Evolutionary conservation across 2,113 vertebrate genomes (phyloP), one percentile per base, ranked within the genome.

Genomic region (Paralichthys olivaceus): DNA sequence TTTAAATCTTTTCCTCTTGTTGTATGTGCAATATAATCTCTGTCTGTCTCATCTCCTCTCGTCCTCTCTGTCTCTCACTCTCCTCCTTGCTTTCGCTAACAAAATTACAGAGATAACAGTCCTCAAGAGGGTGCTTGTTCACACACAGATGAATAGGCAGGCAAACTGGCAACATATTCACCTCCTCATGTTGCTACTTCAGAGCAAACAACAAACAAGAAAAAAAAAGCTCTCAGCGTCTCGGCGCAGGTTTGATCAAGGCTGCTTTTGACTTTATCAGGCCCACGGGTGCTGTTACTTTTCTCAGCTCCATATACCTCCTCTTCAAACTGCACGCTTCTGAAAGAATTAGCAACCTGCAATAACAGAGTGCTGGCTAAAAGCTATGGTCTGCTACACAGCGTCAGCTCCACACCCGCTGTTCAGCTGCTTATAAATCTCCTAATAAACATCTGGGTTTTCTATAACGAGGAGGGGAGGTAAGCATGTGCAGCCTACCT

Each of bases 381-480:
- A 22, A 53, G 49, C 49, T 15, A 53, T 2, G 49, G 49, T 53
- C 49, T 53, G 49, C 20, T 49, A 49, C 4, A 49, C 17, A 8
- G 32, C 32, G 2, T 34, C 32, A 8, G 32, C 32, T 17, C 43
- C 13, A 5, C 17, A 47, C 17, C 12, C 37, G 37, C 37, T 19
- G 45, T 4, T 49, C 45, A 1, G 45, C 45, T 17, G 43, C 43
- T 77, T 81, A 45, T 80, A 86, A 77, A 89, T 72, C 85, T 71
- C 53, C 74, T 68, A 69, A 78, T 78, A 90, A 87, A 90, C 91
- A 91, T 90, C 83, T 92, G 90, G 80, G 72, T 62, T 89, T 84
- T 83, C 72, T 79, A 84, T 89, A 80, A 88, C 5, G 49, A 53
- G 49, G 20, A 53, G 49, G 4, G 1, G 7, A 55, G 61, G 45